Conservation (phyloP, 2,113 vertebrate genomes). For the Mixornis gularis region DNA sequence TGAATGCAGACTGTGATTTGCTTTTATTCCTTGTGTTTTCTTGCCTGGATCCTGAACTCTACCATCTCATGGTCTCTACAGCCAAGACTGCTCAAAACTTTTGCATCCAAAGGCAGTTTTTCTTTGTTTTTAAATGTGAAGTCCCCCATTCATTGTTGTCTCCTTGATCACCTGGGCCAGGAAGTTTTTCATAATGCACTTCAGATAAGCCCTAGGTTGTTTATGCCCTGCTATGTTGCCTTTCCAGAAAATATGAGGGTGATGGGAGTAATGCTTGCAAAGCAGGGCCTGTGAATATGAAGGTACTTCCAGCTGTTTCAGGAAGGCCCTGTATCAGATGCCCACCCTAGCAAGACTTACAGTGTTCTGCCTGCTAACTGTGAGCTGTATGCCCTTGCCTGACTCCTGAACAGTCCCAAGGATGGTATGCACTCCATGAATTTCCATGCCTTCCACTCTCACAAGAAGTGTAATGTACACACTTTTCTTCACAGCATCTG, state of each 20-base stretch:
- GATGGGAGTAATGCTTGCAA: neutral
- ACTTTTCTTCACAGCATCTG: accelerated
- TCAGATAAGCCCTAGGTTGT: neutral
- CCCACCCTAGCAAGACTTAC: neutral
- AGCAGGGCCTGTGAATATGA: neutral
- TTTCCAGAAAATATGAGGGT: neutral
- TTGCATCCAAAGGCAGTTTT: neutral
- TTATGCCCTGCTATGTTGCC: neutral
- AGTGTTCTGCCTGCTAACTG: neutral
- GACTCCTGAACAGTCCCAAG: neutral
- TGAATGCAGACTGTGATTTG: neutral
- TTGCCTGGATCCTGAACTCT: neutral
- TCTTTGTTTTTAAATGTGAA: neutral
- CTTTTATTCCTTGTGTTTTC: neutral
- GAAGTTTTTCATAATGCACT: neutral
- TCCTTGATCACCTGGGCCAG: neutral
- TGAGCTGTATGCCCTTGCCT: neutral
- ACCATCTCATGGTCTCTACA: neutral
- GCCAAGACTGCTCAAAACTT: neutral
- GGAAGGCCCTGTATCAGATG: neutral
- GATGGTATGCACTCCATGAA: neutral
- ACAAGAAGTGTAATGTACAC: neutral
- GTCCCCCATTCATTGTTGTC: neutral
- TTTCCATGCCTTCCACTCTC: neutral
- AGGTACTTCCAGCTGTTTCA: neutral